phyloP scores from a whole-genome alignment of 2,797 vertebrate genomes.

The Hippopotamyrus pictus region DNA sequence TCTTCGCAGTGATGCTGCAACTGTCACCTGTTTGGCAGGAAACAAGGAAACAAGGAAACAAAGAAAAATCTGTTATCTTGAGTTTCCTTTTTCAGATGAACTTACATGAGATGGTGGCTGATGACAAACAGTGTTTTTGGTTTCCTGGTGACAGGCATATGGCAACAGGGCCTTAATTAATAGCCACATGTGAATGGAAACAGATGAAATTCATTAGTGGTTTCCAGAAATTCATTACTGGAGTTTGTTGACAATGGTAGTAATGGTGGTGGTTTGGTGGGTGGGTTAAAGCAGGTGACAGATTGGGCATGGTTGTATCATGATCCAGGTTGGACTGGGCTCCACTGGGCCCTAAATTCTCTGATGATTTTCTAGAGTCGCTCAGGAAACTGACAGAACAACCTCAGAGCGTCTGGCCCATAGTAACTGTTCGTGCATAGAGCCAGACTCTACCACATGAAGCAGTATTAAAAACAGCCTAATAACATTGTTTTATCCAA shows the following conservation, averaged over 20 bases:
- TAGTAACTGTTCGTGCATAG: background rate
- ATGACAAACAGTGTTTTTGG: background rate
- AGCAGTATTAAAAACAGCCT: background rate
- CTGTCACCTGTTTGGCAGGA: too few relatives aligned
- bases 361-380: background rate
- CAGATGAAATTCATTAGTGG: background rate
- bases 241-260: background rate
- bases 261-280: background rate
- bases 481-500: background rate
- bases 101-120: background rate
- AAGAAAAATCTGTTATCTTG: too few relatives aligned
- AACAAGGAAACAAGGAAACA: too few relatives aligned
- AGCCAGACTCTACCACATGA: background rate
- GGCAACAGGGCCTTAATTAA: background rate
- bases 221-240: background rate
- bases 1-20: too few relatives aligned
- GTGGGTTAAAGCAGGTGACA: background rate
- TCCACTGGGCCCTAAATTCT: background rate
- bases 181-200: background rate
- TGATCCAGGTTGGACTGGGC: background rate
- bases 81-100: too few relatives aligned
- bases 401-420: background rate
- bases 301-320: too few relatives aligned
- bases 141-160: background rate
- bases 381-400: background rate